Evolutionary conservation across 2,888 invertebrate species (phyloP).

Genomic region (Chalcis sispes): DNA sequence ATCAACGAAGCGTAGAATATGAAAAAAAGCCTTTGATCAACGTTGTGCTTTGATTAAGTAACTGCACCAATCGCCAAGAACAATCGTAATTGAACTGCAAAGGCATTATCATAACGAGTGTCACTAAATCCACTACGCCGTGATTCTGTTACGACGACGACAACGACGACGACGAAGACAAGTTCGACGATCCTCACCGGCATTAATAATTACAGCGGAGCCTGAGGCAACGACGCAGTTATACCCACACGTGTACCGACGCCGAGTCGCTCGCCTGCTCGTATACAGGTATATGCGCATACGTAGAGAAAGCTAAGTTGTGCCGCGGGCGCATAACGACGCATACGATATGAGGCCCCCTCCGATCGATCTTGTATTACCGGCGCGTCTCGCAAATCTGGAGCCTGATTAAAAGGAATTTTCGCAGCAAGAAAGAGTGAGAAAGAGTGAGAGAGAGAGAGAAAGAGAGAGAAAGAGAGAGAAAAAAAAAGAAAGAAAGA

Average conservation of each 20-base stretch:
- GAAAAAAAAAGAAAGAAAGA: no score
- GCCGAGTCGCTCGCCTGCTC: not conserved
- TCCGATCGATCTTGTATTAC: conserved; percentile 29
- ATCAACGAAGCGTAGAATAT: no score
- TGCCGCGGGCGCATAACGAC: not conserved
- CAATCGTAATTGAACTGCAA: no score
- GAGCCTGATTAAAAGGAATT: not conserved
- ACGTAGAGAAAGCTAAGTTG: not conserved
- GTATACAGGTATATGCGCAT: not conserved
- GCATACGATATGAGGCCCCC: no score
- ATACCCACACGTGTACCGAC: not conserved
- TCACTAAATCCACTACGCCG: conserved; percentile 27
- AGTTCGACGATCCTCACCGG: conserved; percentile 32
- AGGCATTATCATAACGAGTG: conserved; percentile 41
- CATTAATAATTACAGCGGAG: conserved; percentile 23
- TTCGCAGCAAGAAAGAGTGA: no score
- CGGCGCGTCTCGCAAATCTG: not conserved
- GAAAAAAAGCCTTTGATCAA: no score
- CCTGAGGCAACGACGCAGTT: not conserved
- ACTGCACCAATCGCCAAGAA: no score
- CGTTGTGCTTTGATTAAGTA: no score
- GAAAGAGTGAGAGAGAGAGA: no score
- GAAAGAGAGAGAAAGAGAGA: no score
- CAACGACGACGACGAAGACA: conserved; percentile 10
- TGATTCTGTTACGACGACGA: no score